A percentile compares a stretch with the other conserved stretches of the same genome.
Conservation (phyloP, 2,888 invertebrate species). For the Lymantria dispar region DNA sequence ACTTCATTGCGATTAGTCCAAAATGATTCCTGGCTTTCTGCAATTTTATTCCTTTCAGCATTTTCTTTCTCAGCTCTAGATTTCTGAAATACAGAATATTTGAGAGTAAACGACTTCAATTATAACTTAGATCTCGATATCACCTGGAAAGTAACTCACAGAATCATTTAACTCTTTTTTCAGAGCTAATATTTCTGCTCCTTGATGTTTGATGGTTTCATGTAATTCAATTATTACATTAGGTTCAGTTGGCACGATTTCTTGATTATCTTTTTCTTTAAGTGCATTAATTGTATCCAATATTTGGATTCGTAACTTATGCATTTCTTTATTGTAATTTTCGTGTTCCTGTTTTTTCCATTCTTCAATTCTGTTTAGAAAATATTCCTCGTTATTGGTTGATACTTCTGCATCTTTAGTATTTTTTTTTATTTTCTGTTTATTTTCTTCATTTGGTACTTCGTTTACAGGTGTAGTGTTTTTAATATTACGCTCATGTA, state of each 20-base stretch:
- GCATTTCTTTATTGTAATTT: conserved; percentile 79
- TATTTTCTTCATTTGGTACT: conserved; percentile 11
- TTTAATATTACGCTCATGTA: conserved; percentile 13
- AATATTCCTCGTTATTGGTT: conserved; percentile 52
- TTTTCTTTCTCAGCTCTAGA: conserved; percentile 46
- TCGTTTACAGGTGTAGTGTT: conserved; percentile 3
- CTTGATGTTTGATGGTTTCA: conserved; percentile 74
- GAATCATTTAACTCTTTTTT: conserved; percentile 71
- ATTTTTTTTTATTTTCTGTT: conserved; percentile 28
- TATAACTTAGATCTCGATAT: background rate
- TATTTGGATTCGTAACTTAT: conserved; percentile 64
- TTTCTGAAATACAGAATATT: conserved; percentile 42
- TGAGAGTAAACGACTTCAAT: background rate
- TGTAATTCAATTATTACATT: conserved; percentile 64
- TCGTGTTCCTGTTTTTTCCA: conserved; percentile 80
- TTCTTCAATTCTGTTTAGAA: conserved; percentile 68
- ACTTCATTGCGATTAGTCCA: conserved; percentile 62
- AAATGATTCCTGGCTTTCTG: conserved; percentile 55
- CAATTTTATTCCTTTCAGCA: conserved; percentile 50
- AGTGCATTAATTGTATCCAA: conserved; percentile 59
- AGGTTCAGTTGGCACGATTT: conserved; percentile 41
- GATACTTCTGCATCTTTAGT: conserved; percentile 61
- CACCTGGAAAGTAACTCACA: conserved; percentile 42
- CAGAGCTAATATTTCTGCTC: conserved; percentile 72
- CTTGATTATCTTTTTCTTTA: conserved; percentile 49